phyloP scores from a whole-genome alignment of 2,888 invertebrate genomes.

The Xanthorhoe designata region DNA sequence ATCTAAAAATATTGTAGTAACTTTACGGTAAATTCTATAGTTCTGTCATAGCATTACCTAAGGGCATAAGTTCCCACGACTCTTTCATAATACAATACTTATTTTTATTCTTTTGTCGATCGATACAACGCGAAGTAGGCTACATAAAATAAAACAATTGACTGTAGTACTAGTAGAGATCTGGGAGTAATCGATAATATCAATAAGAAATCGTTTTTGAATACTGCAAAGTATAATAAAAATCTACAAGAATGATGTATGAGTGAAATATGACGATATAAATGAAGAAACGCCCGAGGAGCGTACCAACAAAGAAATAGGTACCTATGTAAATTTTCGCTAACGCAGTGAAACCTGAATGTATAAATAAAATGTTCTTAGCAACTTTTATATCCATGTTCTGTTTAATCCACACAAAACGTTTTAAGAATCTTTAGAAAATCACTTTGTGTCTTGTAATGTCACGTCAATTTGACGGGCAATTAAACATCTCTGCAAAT shows the following conservation, averaged over 20 bases:
- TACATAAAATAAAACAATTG: slow-evolving; percentile 17
- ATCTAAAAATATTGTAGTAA: slow-evolving; percentile 4
- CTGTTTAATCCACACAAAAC: too few relatives aligned
- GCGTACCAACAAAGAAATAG: too few relatives aligned
- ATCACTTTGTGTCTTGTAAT: slow-evolving; percentile 4
- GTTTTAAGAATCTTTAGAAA: too few relatives aligned
- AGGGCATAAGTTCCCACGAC: slow-evolving; percentile 23
- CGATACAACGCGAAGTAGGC: background rate
- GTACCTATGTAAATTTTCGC: too few relatives aligned
- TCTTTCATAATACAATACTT: slow-evolving; percentile 12
- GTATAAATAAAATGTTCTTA: too few relatives aligned
- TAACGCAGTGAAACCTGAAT: too few relatives aligned
- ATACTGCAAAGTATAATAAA: too few relatives aligned
- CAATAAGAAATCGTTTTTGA: too few relatives aligned
- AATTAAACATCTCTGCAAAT: slow-evolving; percentile 2
- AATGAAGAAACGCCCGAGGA: too few relatives aligned
- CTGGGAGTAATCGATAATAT: too few relatives aligned
- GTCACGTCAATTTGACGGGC: slow-evolving; percentile 9
- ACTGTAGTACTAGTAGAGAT: background rate
- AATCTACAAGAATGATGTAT: too few relatives aligned
- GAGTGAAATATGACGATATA: slow-evolving; percentile 2
- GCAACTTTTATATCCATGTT: too few relatives aligned
- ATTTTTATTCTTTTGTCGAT: slow-evolving; percentile 13
- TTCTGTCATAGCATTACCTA: slow-evolving; percentile 14
- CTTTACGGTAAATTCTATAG: background rate